These are phyloP conservation scores for Hesperophylax magnus DNA, from an alignment of 1,140 invertebrate species.

Conservation along the genomic window DNA sequence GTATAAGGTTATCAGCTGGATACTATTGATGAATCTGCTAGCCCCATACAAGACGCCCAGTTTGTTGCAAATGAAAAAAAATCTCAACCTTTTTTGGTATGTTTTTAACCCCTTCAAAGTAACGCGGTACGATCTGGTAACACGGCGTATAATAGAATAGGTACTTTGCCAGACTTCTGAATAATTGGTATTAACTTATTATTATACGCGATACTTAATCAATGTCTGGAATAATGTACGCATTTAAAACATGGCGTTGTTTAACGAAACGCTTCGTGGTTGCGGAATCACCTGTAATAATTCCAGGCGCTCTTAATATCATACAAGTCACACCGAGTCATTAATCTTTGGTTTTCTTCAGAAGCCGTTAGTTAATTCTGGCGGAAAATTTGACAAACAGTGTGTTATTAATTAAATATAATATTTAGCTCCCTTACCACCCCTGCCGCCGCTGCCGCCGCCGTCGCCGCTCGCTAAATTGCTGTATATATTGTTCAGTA, in stretches of 20 bases:
- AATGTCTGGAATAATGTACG: not conserved
- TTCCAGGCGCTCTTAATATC: slow-evolving; percentile 26
- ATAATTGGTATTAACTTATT: not conserved
- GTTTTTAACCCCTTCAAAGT: no score
- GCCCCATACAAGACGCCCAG: no score
- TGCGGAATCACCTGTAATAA: slow-evolving; percentile 20
- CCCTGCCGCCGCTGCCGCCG: no score
- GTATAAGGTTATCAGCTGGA: no score
- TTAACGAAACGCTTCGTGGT: not conserved
- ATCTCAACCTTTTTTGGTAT: no score
- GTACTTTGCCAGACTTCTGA: not conserved
- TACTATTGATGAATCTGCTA: no score
- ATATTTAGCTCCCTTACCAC: not conserved
- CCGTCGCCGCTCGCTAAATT: no score
- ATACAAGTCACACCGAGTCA: slow-evolving; percentile 27
- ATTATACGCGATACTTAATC: not conserved
- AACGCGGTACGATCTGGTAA: no score
- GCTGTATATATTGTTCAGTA: no score
- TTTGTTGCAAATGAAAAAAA: no score
- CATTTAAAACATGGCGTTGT: slow-evolving; percentile 4
- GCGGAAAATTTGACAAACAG: slow-evolving; percentile 41
- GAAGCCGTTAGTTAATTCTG: slow-evolving; percentile 32
- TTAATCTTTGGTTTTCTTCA: slow-evolving; percentile 47
- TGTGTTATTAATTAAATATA: slow-evolving; percentile 34
- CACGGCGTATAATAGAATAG: no score